Evolutionary conservation across 2,797 vertebrate species (phyloP).

Genomic region (Chelon labrosus): DNA sequence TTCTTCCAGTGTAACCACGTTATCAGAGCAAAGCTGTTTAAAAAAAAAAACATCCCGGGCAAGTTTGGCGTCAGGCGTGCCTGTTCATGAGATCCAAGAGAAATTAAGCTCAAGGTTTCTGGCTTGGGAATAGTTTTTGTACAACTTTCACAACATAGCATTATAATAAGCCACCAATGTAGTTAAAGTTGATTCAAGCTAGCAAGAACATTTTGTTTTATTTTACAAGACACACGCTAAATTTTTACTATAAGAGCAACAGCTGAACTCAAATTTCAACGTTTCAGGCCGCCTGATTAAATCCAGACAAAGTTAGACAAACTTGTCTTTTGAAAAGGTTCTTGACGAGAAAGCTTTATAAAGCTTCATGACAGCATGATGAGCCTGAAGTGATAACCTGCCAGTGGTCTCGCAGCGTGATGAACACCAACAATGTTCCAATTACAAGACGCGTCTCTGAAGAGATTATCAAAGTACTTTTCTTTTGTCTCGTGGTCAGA

Average conservation of each 20-base stretch:
- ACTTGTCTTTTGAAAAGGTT: slow-evolving; percentile 6
- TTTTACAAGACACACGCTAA: neutral
- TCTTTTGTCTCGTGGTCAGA: slow-evolving; percentile 11
- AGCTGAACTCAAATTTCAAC: neutral
- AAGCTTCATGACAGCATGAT: slow-evolving; percentile 25
- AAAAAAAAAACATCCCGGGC: slow-evolving; percentile 1
- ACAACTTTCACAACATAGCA: neutral
- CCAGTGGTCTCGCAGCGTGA: slow-evolving; percentile 22
- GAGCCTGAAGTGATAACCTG: slow-evolving; percentile 31
- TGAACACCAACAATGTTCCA: slow-evolving; percentile 27
- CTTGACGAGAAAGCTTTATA: slow-evolving; percentile 8
- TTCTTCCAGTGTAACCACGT: slow-evolving; percentile 46
- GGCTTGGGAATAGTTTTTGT: neutral
- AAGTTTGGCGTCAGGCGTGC: slow-evolving; percentile 47
- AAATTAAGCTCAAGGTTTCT: slow-evolving; percentile 18
- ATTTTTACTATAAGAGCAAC: neutral
- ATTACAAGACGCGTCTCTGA: slow-evolving; percentile 33
- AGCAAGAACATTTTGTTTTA: neutral
- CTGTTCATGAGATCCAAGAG: slow-evolving; percentile 34
- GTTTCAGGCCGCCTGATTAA: neutral
- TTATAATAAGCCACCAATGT: neutral
- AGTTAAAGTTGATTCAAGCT: neutral
- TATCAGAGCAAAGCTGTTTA: slow-evolving; percentile 54
- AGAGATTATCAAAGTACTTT: slow-evolving; percentile 19
- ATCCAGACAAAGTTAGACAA: neutral